Conservation (phyloP, 2,113 vertebrate genomes). For the Corynorhinus townsendii region DNA sequence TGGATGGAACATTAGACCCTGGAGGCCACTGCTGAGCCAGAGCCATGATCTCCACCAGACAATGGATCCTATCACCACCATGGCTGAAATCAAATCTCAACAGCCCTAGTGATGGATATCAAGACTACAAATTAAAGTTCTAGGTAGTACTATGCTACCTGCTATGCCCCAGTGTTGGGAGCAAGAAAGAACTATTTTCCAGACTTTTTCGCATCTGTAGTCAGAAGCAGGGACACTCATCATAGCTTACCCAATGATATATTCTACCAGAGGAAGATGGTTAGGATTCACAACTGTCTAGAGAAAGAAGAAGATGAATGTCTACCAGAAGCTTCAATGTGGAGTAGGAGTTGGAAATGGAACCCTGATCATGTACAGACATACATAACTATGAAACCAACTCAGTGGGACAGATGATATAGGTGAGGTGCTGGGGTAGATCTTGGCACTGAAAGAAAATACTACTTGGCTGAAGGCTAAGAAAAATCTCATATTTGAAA, state of each 20-base stretch:
- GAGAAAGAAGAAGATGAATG: neutral
- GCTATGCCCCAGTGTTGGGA: neutral
- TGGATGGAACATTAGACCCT: neutral
- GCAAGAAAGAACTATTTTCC: neutral
- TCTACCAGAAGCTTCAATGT: neutral
- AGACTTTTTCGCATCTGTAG: neutral
- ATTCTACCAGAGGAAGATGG: neutral
- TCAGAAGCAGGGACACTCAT: neutral
- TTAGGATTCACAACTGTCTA: neutral
- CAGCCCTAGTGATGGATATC: neutral
- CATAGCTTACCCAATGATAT: neutral
- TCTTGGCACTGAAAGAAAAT: neutral
- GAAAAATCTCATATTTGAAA: neutral
- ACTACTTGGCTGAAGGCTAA: neutral
- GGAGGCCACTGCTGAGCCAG: neutral
- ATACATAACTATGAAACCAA: neutral
- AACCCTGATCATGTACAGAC: neutral
- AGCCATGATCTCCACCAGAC: neutral
- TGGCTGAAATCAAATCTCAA: neutral
- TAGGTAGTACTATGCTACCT: neutral
- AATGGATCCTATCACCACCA: neutral
- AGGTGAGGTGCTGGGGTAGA: neutral
- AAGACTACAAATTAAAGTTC: neutral
- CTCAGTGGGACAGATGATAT: neutral
- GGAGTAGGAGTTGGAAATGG: neutral